Evolutionary conservation across 64 coral and sea anemone species (phyloP), one percentile per base, ranked within the genome.

Genomic region (Porites lutea): DNA sequence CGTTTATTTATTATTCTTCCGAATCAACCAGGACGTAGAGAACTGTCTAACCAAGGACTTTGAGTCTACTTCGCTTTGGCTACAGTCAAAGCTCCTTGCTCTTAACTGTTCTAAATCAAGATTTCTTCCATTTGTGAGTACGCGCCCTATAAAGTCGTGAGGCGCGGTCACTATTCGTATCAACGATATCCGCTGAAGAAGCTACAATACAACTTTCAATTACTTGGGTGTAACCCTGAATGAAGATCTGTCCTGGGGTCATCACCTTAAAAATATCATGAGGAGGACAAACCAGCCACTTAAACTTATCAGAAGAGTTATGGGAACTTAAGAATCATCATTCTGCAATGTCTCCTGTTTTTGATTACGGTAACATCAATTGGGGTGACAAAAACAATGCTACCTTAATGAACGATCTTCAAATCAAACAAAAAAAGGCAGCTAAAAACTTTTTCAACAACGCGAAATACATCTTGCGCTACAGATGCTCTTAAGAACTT

Each of bases 331-430:
- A 37, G 27, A 37, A 37, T 19, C 48, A 47, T 85, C 46, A 68
- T 37, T 67, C 60, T 47, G n/a, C 50, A 85, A 50, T 66, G 15
- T 6, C 20, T 14, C 63, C 82, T 7, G 4, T 53, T 49, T 55
- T 55, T 55, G 18, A 12, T 44, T 64, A 65, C 64, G 58, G 59
- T 60, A 27, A 63, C 59, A 82, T 82, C 11, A 64, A 65, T 37
- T 83, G 79, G 79, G 57, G 55, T 64, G 58, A 83, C 57, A 85
- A 85, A 85, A 69, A 51, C 66, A 85, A 68, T 59, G 50, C 16
- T 67, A 7, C 3, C 19, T 44, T 85, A 14, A 67, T 85, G 46
- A 67, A 67, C 62, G 62, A 85, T 48, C 57, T 85, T 20, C 82
- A 68, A 85, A 50, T 52, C 16, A 48, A 45, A 48, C 58, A 85